phyloP scores from a whole-genome alignment of 2,113 vertebrate species.

The Pelobates fuscus region DNA sequence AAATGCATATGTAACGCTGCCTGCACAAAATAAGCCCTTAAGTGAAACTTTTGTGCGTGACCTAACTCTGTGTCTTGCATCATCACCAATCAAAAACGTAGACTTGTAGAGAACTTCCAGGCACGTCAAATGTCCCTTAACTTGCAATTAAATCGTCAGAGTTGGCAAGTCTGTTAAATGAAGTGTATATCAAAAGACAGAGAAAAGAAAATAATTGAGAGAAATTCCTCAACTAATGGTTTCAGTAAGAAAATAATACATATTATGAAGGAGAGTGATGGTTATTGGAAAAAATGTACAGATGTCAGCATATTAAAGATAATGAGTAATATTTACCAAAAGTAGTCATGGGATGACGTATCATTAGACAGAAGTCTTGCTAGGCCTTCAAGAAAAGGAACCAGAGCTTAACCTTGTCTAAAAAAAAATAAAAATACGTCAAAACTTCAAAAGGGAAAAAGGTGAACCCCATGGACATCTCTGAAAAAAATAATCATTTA shows the following conservation, averaged over 20 bases:
- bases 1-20: too few relatives aligned
- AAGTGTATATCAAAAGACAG: not conserved
- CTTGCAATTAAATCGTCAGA: conserved; percentile 7
- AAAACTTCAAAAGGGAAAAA: too few relatives aligned
- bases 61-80: not conserved
- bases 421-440: too few relatives aligned
- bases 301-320: not conserved
- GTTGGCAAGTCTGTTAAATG: not conserved
- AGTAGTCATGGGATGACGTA: not conserved
- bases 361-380: not conserved
- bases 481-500: too few relatives aligned
- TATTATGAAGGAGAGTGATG: not conserved
- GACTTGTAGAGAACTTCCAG: conserved; percentile 27
- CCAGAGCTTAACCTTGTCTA: too few relatives aligned
- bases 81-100: conserved; percentile 11
- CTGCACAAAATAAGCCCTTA: too few relatives aligned
- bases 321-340: not conserved
- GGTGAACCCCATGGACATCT: too few relatives aligned
- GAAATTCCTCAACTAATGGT: conserved; percentile 16
- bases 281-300: not conserved
- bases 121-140: conserved; percentile 7
- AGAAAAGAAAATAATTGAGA: conserved; percentile 21
- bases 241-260: conserved; percentile 12
- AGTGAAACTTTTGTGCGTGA: not conserved
- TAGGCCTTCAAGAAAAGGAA: too few relatives aligned